A percentile compares a stretch with the other conserved stretches of the same genome.
Evolutionary conservation across 2,888 invertebrate species (phyloP).

Genomic region (Dryadula phaetusa): DNA sequence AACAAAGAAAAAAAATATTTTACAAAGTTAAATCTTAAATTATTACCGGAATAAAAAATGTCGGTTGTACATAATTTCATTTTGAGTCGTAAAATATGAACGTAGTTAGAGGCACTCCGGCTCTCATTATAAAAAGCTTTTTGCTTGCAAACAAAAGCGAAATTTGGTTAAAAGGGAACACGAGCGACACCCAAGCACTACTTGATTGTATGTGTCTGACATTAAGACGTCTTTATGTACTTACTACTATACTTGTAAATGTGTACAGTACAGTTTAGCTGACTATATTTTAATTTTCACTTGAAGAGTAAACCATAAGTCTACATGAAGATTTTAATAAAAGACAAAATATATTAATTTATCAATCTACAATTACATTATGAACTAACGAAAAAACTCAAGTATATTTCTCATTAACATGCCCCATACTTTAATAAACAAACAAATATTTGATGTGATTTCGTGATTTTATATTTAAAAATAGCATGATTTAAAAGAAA

Average conservation of each 20-base stretch:
- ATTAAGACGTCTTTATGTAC: slow-evolving; percentile 13
- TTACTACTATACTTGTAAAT: neutral
- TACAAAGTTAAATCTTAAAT: slow-evolving; percentile 1
- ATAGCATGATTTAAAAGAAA: neutral
- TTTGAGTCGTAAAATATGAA: slow-evolving; percentile 23
- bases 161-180: slow-evolving; percentile 39
- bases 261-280: neutral
- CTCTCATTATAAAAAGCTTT: slow-evolving; percentile 37
- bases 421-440: no score
- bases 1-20: neutral
- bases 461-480: no score
- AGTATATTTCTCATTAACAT: no score
- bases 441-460: no score
- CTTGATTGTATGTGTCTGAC: slow-evolving; percentile 25
- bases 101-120: slow-evolving; percentile 28
- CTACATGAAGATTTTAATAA: no score
- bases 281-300: no score
- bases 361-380: no score
- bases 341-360: no score
- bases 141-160: slow-evolving; percentile 35
- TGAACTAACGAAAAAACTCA: no score
- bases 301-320: no score
- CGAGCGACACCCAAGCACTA: slow-evolving; percentile 37
- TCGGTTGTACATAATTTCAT: slow-evolving; percentile 25
- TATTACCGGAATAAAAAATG: slow-evolving; percentile 23